These are phyloP conservation scores for Phenganax stokvisi DNA, from an alignment of 92 coral and sea anemone genomes.

Conservation along the genomic window DNA sequence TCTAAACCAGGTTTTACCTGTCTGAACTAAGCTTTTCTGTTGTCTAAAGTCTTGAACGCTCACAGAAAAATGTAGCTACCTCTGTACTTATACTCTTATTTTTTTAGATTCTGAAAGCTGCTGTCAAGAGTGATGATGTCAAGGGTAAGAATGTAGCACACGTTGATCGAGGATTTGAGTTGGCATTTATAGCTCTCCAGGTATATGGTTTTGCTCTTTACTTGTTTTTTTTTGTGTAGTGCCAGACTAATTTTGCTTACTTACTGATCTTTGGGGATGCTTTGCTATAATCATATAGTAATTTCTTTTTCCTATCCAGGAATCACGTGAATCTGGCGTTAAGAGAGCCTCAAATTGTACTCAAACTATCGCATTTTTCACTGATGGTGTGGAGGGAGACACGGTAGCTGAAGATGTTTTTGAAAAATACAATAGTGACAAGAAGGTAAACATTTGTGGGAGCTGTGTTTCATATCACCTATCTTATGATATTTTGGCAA, in stretches of 20 bases:
- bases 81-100: not conserved
- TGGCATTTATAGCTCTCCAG: conserved; percentile 62
- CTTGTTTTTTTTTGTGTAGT: not conserved
- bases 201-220: conserved; percentile 30
- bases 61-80: not conserved
- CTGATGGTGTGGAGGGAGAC: conserved; percentile 81
- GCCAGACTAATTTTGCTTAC: not conserved
- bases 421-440: conserved; percentile 36
- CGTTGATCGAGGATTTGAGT: conserved; percentile 51
- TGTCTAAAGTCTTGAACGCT: not conserved
- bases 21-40: too few species aligned
- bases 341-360: conserved; percentile 58
- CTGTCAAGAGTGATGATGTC: conserved; percentile 41
- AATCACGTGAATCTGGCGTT: not conserved
- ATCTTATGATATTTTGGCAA: too few species aligned
- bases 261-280: too few species aligned
- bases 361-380: conserved; percentile 78
- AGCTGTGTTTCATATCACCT: too few species aligned
- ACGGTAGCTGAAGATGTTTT: conserved; percentile 40
- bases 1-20: too few species aligned
- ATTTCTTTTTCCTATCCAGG: not conserved
- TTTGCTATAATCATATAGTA: too few species aligned
- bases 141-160: conserved; percentile 54
- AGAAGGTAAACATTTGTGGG: conserved; percentile 28
- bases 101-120: conserved; percentile 37